Conservation (phyloP, 1,140 invertebrate species). For the Conus ventricosus region DNA sequence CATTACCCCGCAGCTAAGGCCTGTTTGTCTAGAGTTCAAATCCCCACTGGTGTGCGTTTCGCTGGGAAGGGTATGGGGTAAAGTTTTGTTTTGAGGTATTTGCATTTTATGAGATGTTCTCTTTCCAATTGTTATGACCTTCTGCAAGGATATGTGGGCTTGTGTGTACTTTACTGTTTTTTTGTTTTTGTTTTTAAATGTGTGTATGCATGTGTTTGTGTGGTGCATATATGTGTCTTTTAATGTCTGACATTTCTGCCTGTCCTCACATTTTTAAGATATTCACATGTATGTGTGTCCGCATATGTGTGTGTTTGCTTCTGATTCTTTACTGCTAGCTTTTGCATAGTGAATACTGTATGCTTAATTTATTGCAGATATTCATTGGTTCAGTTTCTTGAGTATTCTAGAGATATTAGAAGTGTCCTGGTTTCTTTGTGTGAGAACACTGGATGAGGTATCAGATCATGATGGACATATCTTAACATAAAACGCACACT, state of each 20-base stretch:
- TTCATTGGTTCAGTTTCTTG: too few relatives aligned
- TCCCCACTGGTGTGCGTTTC: background rate
- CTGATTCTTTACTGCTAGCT: background rate
- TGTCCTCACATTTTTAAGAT: too few relatives aligned
- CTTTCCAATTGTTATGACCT: too few relatives aligned
- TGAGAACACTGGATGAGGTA: too few relatives aligned
- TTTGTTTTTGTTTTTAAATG: background rate
- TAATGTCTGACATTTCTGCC: too few relatives aligned
- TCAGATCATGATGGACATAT: too few relatives aligned
- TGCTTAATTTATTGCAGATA: background rate
- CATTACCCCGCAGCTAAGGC: slow-evolving; percentile 80
- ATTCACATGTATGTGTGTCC: too few relatives aligned
- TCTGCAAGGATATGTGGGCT: background rate
- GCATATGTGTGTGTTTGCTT: too few relatives aligned
- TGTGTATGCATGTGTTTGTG: background rate
- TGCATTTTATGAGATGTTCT: background rate
- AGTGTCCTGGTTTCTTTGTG: too few relatives aligned
- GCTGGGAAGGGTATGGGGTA: background rate
- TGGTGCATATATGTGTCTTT: background rate
- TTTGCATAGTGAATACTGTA: background rate
- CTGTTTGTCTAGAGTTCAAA: background rate
- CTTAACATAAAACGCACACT: too few relatives aligned
- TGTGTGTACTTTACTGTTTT: background rate
- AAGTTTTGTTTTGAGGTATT: background rate
- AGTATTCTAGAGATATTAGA: too few relatives aligned